Percentiles rank a stretch among this genome's conserved stretches.
Conservation (phyloP, 2,888 invertebrate species). For the Aporophyla nigra region DNA sequence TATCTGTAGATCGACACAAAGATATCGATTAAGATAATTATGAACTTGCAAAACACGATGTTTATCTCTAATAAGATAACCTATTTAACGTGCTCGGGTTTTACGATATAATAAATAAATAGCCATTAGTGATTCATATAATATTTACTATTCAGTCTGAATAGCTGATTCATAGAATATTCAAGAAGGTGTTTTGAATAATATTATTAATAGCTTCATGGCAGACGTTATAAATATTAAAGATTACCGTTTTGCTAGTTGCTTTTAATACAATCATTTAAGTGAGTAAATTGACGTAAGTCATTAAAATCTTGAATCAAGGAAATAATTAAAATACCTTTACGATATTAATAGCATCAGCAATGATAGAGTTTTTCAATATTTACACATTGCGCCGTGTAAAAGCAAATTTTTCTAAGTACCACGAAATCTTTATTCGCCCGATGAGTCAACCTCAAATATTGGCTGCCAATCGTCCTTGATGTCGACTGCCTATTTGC, state of each 20-base stretch:
- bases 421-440: constrained; percentile 16
- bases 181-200: constrained; percentile 39
- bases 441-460: constrained; percentile 46
- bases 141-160: constrained; percentile 46
- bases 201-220: constrained; percentile 13
- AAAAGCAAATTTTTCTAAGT: constrained; percentile 1
- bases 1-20: constrained; percentile 18
- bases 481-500: constrained; percentile 44
- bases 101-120: constrained; percentile 47
- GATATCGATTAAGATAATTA: constrained; percentile 44
- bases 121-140: constrained; percentile 44
- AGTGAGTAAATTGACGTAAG: no score
- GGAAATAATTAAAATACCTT: neutral
- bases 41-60: constrained; percentile 20
- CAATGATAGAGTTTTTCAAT: neutral
- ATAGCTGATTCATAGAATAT: constrained; percentile 41
- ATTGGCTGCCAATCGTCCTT: constrained; percentile 57
- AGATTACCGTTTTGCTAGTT: constrained; percentile 2
- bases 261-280: neutral
- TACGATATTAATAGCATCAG: neutral
- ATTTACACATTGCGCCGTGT: neutral
- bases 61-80: constrained; percentile 38
- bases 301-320: constrained; percentile 1
- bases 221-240: constrained; percentile 11
- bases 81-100: constrained; percentile 35